phyloP scores from a whole-genome alignment of 2,797 vertebrate species.

The Tauraco hartlaubi region DNA sequence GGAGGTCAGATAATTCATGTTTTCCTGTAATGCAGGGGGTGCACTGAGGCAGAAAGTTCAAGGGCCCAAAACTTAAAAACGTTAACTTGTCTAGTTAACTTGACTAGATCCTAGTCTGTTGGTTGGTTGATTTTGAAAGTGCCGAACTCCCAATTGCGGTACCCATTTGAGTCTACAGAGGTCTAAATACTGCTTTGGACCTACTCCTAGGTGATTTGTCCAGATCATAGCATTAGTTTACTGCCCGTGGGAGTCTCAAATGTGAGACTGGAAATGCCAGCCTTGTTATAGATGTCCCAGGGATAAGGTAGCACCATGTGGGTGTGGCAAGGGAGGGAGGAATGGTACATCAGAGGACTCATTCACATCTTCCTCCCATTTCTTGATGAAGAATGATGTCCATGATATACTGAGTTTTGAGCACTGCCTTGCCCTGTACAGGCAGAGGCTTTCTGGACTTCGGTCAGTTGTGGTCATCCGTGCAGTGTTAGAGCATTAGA shows the following conservation, averaged over 20 bases:
- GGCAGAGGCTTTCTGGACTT: not conserved
- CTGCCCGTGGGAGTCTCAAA: not conserved
- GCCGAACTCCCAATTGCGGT: not conserved
- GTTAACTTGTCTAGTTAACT: not conserved
- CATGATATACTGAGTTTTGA: not conserved
- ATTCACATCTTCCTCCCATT: not conserved
- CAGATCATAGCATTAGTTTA: not conserved
- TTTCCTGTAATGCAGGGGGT: not conserved
- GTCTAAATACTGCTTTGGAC: not conserved
- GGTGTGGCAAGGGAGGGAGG: not conserved
- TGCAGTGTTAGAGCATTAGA: not conserved
- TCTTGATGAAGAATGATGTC: not conserved
- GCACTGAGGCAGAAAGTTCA: not conserved
- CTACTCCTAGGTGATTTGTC: not conserved
- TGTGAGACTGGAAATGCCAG: not conserved
- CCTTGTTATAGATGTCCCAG: not conserved
- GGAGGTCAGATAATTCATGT: not conserved
- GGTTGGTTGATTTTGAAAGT: not conserved
- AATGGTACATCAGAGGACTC: not conserved
- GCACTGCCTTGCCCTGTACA: not conserved
- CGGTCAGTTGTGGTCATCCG: not conserved
- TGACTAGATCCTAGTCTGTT: not conserved
- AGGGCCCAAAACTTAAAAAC: not conserved
- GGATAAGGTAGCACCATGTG: not conserved
- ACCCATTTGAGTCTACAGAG: not conserved